Base-by-base conservation (phyloP, 2,113 vertebrate genomes). In the Gavialis gangeticus region DNA sequence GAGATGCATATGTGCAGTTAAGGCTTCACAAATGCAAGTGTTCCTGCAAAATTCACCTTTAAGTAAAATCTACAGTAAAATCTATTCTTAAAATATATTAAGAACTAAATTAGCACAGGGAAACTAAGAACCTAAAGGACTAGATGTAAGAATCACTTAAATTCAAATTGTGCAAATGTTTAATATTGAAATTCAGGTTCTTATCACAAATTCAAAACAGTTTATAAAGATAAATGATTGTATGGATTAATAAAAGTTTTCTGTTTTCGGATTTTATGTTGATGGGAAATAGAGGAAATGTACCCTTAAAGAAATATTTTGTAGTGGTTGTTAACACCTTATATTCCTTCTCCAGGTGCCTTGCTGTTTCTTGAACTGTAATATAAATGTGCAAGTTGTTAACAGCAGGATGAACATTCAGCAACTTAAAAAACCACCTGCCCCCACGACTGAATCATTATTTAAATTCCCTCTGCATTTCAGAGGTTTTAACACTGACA, bases 251-350 rank as follows among this genome's bases (percentile, higher is more conserved):
- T 97, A 95, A 85, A 96, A 84, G 69, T 80, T 96, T 94, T 97
- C 95, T 97, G 97, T 97, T 97, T 97, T 98, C 97, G 97, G 95
- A 97, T 97, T 98, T 97, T 98, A 97, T 97, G 97, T 88, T 97
- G 96, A 91, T 93, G 96, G 97, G 97, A 98, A 98, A 96, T 88
- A 90, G 96, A 98, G 97, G 97, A 98, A 98, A 98, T 96, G 95
- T 98, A 96, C 87, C 95, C 96, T 96, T 97, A 90, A 95, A 96
- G 96, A 97, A 98, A 92, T 97, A 97, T 96, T 98, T 97, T 97
- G 96, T 98, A 96, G 92, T 9, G 75, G 97, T 97, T 98, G 97
- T 98, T 98, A 98, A 98, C 98, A 97, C 97, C 97, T 98, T 98
- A 97, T 82, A 87, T 93, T 96, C 97, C 96, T 97, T 95, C 94